These are phyloP conservation scores for Synergus gifuensis DNA, from an alignment of 2,888 invertebrate genomes.

Conservation along the genomic window DNA sequence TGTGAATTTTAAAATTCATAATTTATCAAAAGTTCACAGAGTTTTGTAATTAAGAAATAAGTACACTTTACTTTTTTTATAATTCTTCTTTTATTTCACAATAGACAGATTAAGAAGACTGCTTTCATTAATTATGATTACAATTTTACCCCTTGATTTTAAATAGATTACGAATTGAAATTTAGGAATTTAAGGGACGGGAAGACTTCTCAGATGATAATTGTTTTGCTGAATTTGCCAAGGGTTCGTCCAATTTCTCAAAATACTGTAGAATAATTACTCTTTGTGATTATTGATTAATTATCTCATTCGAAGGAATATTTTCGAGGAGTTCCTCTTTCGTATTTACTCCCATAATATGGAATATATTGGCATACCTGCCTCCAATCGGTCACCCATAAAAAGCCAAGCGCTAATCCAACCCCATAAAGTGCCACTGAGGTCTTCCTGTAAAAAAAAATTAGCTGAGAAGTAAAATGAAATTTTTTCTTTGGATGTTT, in stretches of 20 bases:
- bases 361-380: constrained; percentile 65
- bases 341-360: constrained; percentile 64
- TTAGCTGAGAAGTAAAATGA: constrained; percentile 39
- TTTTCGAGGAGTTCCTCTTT: constrained; percentile 51
- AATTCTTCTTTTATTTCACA: neutral
- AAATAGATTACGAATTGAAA: neutral
- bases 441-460: constrained; percentile 61
- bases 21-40: no score
- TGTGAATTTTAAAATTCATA: no score
- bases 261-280: neutral
- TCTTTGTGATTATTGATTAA: neutral
- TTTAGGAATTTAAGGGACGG: neutral
- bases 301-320: constrained; percentile 13
- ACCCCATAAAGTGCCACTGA: constrained; percentile 60
- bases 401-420: constrained; percentile 53
- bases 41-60: neutral
- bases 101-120: neutral
- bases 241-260: neutral
- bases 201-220: neutral
- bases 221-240: no score
- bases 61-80: neutral
- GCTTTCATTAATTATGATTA: neutral
- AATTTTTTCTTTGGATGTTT: neutral
- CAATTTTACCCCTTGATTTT: neutral
- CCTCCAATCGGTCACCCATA: constrained; percentile 68